Evolutionary conservation across 2,888 invertebrate species (phyloP).

Genomic region (Endomychus coccineus): DNA sequence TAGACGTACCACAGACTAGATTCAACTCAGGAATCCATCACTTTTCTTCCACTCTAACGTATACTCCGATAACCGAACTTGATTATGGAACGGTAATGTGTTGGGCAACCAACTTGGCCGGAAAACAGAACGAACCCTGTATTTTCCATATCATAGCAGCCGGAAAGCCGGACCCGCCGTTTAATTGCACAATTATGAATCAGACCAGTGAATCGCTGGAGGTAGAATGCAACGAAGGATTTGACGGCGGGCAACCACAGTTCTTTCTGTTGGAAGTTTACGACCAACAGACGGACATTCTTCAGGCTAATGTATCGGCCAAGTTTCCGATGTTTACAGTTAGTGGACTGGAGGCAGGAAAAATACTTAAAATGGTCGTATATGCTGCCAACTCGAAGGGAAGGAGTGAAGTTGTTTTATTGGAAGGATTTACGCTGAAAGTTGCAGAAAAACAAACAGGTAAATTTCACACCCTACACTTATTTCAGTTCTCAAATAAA

Average conservation of each 20-base stretch:
- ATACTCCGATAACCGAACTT: conserved; percentile 65
- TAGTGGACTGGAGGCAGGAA: conserved; percentile 69
- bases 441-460: conserved; percentile 72
- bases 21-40: conserved; percentile 50
- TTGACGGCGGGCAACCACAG: conserved; percentile 72
- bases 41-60: conserved; percentile 61
- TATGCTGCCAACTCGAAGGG: conserved; percentile 81
- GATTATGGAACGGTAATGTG: conserved; percentile 71
- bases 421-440: conserved; percentile 68
- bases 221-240: conserved; percentile 64
- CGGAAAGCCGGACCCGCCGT: conserved; percentile 69
- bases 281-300: conserved; percentile 55
- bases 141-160: conserved; percentile 67
- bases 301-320: conserved; percentile 63
- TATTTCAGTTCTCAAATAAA: too few species aligned
- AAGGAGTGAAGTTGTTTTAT: conserved; percentile 61
- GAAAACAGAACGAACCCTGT: conserved; percentile 66
- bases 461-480: conserved; percentile 39
- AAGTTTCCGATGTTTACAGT: conserved; percentile 69
- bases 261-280: conserved; percentile 66
- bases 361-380: conserved; percentile 67
- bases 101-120: conserved; percentile 64
- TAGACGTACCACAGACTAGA: conserved; percentile 65
- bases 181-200: conserved; percentile 69
- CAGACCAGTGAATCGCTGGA: conserved; percentile 72